Evolutionary conservation across 1,140 invertebrate species (phyloP), one percentile per base, ranked within the genome.

Genomic region (Leguminivora glycinivorella): DNA sequence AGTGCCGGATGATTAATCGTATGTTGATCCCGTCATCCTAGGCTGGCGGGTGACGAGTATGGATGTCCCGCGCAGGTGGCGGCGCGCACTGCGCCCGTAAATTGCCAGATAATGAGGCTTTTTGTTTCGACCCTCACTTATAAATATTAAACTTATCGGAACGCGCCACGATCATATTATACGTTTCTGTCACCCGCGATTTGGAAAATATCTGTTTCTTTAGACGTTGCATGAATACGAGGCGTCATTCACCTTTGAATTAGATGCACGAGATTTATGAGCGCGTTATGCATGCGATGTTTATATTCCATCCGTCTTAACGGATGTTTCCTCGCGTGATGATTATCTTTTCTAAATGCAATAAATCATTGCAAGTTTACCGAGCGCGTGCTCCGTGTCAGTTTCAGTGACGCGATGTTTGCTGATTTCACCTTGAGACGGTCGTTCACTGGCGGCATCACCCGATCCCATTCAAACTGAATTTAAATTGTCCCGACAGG

Each of bases 61-160:
- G 56, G 56, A n/a, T n/a, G 56, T n/a, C 22, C 22, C 56, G 56
- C 56, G 56, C 56, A 58, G 56, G 22, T 58, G 56, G 12, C 22
- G 52, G 22, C 25, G 25, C 56, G 56, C 56, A 29, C 56, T 19
- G 56, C 4, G 56, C 56, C 22, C 56, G 56, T 58, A 58, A 63
- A 29, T 29, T 29, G 58, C 58, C 25, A 24, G 56, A 58, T 58
- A 58, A 58, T 29, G 56, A 58, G 56, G 56, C 10, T 58, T 58
- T 58, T 58, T 58, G 56, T 17, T 14, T 12, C 58, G n/a, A 29
- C 26, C 58, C 25, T 17, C 58, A 31, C 58, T 52, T 63, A 63
- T 63, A 63, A 63, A 63, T 63, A 63, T 29, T 63, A 29, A 63
- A 63, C 25, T 34, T 63, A 63, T 63, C 26, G 25, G 25, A 63